Evolutionary conservation across 2,888 invertebrate species (phyloP).

Genomic region (Andrena haemorrhoa): DNA sequence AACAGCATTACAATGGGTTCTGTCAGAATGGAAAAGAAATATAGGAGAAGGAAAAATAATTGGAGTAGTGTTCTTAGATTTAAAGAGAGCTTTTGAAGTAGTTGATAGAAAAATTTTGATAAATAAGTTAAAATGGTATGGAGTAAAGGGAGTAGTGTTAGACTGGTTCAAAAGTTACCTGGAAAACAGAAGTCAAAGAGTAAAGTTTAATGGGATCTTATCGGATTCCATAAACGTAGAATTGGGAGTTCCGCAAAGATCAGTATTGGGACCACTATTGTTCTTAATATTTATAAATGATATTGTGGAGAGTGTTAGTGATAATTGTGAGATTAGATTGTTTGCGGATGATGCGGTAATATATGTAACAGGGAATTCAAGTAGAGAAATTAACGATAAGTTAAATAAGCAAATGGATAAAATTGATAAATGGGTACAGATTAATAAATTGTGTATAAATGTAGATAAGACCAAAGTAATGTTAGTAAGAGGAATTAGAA

Average conservation of each 20-base stretch:
- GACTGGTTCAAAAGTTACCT: constrained; percentile 16
- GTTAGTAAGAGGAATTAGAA: background rate
- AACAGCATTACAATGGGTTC: no score
- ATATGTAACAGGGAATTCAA: constrained; percentile 4
- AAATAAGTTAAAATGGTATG: constrained; percentile 22
- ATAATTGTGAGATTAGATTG: no score
- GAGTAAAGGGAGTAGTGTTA: background rate
- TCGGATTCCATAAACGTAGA: background rate
- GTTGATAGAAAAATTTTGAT: constrained; percentile 37
- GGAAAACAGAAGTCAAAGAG: constrained; percentile 4
- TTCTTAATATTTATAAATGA: constrained; percentile 6
- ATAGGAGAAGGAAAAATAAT: constrained; percentile 42
- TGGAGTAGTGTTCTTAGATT: constrained; percentile 55
- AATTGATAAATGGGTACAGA: no score
- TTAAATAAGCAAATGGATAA: background rate
- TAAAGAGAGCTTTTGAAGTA: constrained; percentile 55
- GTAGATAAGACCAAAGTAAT: background rate
- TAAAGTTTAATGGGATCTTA: constrained; percentile 18
- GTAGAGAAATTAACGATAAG: background rate
- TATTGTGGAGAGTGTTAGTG: no score
- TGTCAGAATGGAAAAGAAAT: background rate
- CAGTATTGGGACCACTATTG: constrained; percentile 22
- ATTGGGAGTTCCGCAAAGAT: background rate
- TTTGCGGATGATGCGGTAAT: constrained; percentile 11
- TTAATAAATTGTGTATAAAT: no score